A percentile compares a stretch with the other conserved stretches of the same genome.
These are phyloP conservation scores for Drosophila asahinai DNA, from an alignment of 1,140 invertebrate genomes.

Conservation along the genomic window DNA sequence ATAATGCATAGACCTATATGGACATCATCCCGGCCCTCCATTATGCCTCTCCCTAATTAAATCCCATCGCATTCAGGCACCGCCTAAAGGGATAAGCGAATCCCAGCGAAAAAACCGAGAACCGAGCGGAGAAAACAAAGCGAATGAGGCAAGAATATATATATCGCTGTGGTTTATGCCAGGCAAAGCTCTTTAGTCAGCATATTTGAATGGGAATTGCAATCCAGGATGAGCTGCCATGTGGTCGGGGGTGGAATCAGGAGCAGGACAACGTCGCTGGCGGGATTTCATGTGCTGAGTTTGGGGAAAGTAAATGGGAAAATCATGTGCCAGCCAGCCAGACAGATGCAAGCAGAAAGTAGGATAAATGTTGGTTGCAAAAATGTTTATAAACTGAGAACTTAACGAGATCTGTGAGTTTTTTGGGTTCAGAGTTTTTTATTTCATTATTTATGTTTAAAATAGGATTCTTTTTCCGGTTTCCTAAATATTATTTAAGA, in stretches of 20 bases:
- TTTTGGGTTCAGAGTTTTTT: too few species aligned
- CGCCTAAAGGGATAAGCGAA: slow-evolving; percentile 28
- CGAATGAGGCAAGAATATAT: slow-evolving; percentile 27
- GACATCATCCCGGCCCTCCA: slow-evolving; percentile 31
- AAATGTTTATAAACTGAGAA: neutral
- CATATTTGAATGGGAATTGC: slow-evolving; percentile 58
- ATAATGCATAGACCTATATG: slow-evolving; percentile 45
- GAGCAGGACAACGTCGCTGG: slow-evolving; percentile 10
- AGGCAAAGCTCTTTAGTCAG: slow-evolving; percentile 45
- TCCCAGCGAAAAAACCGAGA: slow-evolving; percentile 3
- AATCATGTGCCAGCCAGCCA: slow-evolving; percentile 19
- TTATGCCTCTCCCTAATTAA: slow-evolving; percentile 50
- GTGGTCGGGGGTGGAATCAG: slow-evolving; percentile 26
- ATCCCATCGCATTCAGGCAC: slow-evolving; percentile 34
- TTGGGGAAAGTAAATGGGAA: slow-evolving; percentile 22
- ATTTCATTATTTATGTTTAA: too few species aligned
- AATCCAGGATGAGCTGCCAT: slow-evolving; percentile 23
- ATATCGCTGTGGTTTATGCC: slow-evolving; percentile 32
- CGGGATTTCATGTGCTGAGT: slow-evolving; percentile 26
- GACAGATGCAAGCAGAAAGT: neutral
- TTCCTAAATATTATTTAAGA: neutral
- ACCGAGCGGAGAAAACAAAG: slow-evolving; percentile 28
- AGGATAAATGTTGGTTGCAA: neutral
- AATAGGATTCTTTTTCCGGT: neutral
- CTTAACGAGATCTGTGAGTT: neutral